Evolutionary conservation across 2,797 vertebrate species (phyloP), one percentile per base, ranked within the genome.

Genomic region (Helostoma temminkii): DNA sequence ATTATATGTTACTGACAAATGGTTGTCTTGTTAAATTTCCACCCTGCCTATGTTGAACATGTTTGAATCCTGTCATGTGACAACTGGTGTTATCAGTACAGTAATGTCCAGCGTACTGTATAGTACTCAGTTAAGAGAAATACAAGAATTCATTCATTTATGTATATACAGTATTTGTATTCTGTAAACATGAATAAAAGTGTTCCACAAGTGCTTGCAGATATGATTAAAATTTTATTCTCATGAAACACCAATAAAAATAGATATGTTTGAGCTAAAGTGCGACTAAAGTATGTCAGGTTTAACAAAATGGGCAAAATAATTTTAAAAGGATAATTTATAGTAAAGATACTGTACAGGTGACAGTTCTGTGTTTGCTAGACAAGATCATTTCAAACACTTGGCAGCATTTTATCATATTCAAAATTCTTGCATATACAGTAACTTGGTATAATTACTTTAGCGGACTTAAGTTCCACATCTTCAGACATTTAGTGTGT

Each of bases 81-180:
- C n/a, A 25, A 11, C 50, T 18, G 4, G 12, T 56, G 21, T 65
- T 15, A 5, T 58, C 59, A 52, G 32, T 37, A 66, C 67, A 34
- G 46, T 2, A 64, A 60, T 56, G 45, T 63, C 41, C 22, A 54
- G 12, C 37, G 28, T 36, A 60, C 48, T 60, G 26, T 58, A 32
- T 39, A 48, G 48, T 43, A 32, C 37, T 37, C 48, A 11, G 21
- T 64, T 56, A 61, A 52, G 58, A 61, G 36, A 74, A 54, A 66
- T 68, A 49, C 63, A 37, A 61, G 32, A 71, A 59, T 39, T 9
- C 9, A 73, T 77, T 69, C 64, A 65, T 79, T 36, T 69, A 56
- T n/a, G 80, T 87, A 66, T 89, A 80, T 78, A 87, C n/a, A n/a
- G n/a, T 87, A 88, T 90, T 87, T 88, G 62, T 90, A 91, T 81